These are phyloP conservation scores for Ditylenchus weischeri DNA, from an alignment of 2,888 invertebrate species.

Conservation along the genomic window DNA sequence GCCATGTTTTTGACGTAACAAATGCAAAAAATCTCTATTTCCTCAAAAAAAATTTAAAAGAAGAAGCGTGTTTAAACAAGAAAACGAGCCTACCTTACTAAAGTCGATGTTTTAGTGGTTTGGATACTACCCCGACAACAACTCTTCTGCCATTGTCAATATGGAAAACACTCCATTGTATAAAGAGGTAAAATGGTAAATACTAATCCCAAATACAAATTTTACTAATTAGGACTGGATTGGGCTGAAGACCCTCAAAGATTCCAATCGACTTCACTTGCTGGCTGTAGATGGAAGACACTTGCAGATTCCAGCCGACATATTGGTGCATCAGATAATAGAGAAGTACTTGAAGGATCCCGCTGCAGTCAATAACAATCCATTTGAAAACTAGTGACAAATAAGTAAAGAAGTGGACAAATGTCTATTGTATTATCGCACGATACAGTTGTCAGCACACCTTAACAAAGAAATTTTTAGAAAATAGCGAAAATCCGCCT, in stretches of 20 bases:
- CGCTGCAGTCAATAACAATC: background rate
- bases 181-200: constrained; percentile 67
- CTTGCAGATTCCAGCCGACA: constrained; percentile 70
- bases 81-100: too few species aligned
- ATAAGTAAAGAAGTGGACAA: too few species aligned
- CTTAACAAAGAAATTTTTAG: too few species aligned
- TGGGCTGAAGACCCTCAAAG: constrained; percentile 73
- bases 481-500: too few species aligned
- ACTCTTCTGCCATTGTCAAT: constrained; percentile 69
- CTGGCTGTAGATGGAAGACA: constrained; percentile 76
- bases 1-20: too few species aligned
- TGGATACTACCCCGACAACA: constrained; percentile 85
- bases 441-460: too few species aligned
- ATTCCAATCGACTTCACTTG: constrained; percentile 72
- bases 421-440: too few species aligned
- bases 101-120: constrained; percentile 71
- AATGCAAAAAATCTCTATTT: too few species aligned
- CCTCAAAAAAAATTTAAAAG: too few species aligned
- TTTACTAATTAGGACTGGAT: constrained; percentile 70
- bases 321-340: constrained; percentile 43
- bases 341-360: constrained; percentile 41
- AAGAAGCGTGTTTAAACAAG: too few species aligned
- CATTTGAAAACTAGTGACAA: too few species aligned
- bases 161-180: constrained; percentile 76
- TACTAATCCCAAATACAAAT: background rate